Evolutionary conservation across 2,797 vertebrate genomes (phyloP).

Genomic region (Argyrosomus regius): DNA sequence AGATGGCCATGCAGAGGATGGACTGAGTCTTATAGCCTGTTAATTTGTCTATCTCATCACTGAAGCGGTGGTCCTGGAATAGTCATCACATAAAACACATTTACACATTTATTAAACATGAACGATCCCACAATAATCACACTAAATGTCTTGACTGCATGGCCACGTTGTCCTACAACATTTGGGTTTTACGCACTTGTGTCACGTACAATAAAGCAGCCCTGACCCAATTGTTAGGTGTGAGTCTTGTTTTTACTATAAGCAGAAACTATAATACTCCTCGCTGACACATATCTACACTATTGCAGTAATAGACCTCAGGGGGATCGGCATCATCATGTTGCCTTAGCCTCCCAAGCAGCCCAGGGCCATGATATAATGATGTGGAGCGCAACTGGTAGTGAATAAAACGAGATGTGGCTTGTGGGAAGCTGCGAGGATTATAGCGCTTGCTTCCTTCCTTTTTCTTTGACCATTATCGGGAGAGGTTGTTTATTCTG

Average conservation of each 20-base stretch:
- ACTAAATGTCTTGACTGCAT: background rate
- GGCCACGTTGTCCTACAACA: background rate
- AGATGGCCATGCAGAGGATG: constrained; percentile 88
- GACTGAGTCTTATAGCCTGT: constrained; percentile 89
- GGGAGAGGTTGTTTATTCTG: constrained; percentile 13
- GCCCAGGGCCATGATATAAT: constrained; percentile 82
- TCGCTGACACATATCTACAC: constrained; percentile 47
- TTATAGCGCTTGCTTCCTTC: constrained; percentile 10
- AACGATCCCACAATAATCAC: background rate
- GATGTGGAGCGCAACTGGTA: constrained; percentile 65
- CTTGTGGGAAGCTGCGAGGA: constrained; percentile 4
- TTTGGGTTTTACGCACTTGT: background rate
- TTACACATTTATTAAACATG: background rate
- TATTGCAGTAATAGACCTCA: constrained; percentile 67
- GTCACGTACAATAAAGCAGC: background rate
- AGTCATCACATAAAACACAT: constrained; percentile 24
- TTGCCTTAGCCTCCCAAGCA: constrained; percentile 50
- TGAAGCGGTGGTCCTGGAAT: constrained; percentile 88
- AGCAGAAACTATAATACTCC: constrained; percentile 18
- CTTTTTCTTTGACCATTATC: constrained; percentile 18
- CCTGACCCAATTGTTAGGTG: background rate
- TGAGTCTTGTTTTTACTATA: constrained; percentile 30
- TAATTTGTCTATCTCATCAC: constrained; percentile 90
- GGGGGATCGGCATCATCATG: constrained; percentile 47
- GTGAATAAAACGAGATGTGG: constrained; percentile 15